These are phyloP conservation scores for Micromys minutus DNA, from an alignment of 2,113 vertebrate genomes.

Conservation along the genomic window DNA sequence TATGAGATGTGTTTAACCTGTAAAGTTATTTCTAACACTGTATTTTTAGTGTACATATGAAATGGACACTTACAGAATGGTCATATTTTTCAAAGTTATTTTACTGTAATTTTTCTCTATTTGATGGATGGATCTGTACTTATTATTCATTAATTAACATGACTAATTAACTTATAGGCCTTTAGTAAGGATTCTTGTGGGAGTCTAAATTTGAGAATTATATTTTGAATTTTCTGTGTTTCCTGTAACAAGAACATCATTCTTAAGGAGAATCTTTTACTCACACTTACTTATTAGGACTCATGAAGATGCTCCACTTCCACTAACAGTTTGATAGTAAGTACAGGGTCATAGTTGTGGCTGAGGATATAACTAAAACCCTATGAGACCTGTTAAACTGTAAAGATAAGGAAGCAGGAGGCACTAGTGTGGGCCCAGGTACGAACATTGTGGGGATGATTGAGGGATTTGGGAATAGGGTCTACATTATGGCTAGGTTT, in stretches of 20 bases:
- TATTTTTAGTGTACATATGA: neutral
- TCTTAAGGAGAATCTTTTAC: neutral
- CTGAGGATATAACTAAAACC: neutral
- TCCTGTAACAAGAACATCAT: neutral
- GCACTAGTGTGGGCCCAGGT: rapidly evolving
- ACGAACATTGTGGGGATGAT: neutral
- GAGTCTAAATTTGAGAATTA: neutral
- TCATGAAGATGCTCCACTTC: neutral
- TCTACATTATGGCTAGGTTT: neutral
- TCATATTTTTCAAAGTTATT: neutral
- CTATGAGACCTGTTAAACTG: neutral
- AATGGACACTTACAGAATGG: neutral
- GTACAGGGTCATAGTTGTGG: neutral
- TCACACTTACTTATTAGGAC: neutral
- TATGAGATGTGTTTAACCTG: slow-evolving; percentile 11
- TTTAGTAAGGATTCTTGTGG: neutral
- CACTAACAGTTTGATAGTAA: neutral
- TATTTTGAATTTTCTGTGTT: slow-evolving; percentile 4
- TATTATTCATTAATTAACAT: neutral
- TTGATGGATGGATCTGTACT: neutral
- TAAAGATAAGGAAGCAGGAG: neutral
- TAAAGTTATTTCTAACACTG: slow-evolving; percentile 35
- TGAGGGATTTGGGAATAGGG: neutral
- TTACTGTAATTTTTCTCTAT: neutral
- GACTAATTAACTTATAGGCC: neutral